These are phyloP conservation scores for Acinonyx jubatus DNA, from an alignment of 2,113 vertebrate species.

Conservation along the genomic window DNA sequence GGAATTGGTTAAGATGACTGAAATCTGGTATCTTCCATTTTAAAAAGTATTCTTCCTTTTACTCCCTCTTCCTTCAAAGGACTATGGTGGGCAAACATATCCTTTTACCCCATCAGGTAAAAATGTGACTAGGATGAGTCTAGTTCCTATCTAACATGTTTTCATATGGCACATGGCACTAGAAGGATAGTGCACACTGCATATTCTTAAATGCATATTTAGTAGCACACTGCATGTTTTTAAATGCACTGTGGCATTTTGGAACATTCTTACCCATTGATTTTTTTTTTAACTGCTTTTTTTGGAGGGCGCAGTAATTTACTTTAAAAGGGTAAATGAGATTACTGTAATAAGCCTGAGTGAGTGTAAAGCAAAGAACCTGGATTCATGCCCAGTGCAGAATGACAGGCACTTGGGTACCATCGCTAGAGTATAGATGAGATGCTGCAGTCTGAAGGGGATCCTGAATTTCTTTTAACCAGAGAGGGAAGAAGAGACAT, in stretches of 20 bases:
- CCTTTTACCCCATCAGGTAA: background rate
- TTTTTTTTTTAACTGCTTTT: background rate
- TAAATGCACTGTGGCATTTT: background rate
- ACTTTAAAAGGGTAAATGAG: conserved; percentile 5
- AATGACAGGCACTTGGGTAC: background rate
- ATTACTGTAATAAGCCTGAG: background rate
- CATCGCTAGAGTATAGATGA: background rate
- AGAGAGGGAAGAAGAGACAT: background rate
- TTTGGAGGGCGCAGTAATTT: background rate
- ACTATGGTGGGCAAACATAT: background rate
- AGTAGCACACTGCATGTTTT: background rate
- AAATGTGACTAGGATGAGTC: background rate
- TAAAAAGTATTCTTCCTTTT: conserved; percentile 5
- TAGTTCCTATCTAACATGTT: background rate
- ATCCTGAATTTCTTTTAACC: background rate
- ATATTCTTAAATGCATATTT: background rate
- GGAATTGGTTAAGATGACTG: background rate
- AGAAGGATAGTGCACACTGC: background rate
- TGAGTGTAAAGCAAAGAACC: background rate
- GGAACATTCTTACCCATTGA: background rate
- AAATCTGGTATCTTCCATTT: background rate
- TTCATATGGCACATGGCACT: background rate
- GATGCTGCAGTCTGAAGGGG: background rate
- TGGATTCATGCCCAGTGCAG: background rate
- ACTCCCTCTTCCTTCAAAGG: background rate